Evolutionary conservation across 2,888 invertebrate species (phyloP).

Genomic region (Invenusta paracnida): DNA sequence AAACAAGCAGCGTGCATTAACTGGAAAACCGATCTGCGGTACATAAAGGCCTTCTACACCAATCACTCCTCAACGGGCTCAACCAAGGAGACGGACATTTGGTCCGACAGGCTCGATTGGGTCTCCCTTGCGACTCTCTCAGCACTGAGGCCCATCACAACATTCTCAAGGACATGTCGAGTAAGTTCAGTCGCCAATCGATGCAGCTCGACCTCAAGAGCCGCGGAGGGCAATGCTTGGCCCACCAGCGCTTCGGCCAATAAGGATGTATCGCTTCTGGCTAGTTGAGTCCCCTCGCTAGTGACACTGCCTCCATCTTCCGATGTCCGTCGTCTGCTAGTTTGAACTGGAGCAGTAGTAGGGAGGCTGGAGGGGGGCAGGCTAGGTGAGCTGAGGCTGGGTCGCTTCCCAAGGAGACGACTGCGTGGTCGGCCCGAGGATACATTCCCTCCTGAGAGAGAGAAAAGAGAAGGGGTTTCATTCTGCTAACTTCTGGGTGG

Average conservation of each 20-base stretch:
- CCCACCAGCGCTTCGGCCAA: neutral
- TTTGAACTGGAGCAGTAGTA: too few species aligned
- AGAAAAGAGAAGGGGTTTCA: too few species aligned
- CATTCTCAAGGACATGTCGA: neutral
- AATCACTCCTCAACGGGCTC: too few species aligned
- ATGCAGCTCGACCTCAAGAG: neutral
- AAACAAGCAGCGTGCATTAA: too few species aligned
- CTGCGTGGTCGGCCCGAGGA: neutral
- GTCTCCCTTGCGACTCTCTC: too few species aligned
- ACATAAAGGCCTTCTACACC: too few species aligned
- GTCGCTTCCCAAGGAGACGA: neutral
- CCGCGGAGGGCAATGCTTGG: neutral
- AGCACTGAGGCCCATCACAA: neutral
- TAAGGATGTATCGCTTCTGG: neutral
- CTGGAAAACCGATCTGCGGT: too few species aligned
- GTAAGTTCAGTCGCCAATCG: neutral
- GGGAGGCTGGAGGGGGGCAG: too few species aligned
- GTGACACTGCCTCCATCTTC: neutral
- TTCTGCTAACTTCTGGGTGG: too few species aligned
- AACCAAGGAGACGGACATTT: too few species aligned
- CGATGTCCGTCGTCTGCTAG: too few species aligned
- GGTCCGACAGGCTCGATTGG: too few species aligned
- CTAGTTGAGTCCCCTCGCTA: neutral
- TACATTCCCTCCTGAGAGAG: neutral
- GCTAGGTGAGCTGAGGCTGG: neutral